Evolutionary conservation across 2,888 invertebrate genomes (phyloP).

Genomic region (Diachrysia chrysitis): DNA sequence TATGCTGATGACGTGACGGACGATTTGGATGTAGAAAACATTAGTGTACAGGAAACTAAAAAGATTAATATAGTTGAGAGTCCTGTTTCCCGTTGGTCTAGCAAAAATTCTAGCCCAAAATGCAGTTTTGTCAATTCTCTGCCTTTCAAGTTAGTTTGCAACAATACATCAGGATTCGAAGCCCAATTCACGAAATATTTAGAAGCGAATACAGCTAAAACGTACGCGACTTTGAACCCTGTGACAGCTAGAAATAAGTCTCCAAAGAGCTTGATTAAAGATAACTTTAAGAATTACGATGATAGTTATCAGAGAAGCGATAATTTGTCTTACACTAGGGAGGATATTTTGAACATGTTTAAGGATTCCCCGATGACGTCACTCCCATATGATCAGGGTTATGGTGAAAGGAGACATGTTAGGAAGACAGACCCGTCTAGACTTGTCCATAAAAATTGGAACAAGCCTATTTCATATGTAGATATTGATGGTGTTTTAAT

Average conservation of each 20-base stretch:
- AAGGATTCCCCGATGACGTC: constrained; percentile 83
- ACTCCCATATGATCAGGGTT: constrained; percentile 73
- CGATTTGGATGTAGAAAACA: constrained; percentile 60
- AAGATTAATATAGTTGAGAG: constrained; percentile 79
- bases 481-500: constrained; percentile 74
- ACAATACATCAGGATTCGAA: constrained; percentile 79
- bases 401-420: constrained; percentile 77
- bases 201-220: constrained; percentile 72
- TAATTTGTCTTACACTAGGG: constrained; percentile 75
- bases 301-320: constrained; percentile 63
- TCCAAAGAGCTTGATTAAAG: constrained; percentile 73
- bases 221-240: constrained; percentile 72
- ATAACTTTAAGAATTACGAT: constrained; percentile 66
- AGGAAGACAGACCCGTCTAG: constrained; percentile 83
- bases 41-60: constrained; percentile 64
- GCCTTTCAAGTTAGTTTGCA: constrained; percentile 82
- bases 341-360: constrained; percentile 83
- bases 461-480: constrained; percentile 67
- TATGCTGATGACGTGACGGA: constrained; percentile 69
- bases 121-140: constrained; percentile 77
- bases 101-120: constrained; percentile 72
- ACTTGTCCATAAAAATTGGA: constrained; percentile 73
- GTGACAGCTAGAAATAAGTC: constrained; percentile 74
- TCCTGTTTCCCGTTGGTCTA: constrained; percentile 72
- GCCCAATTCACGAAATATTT: constrained; percentile 81